phyloP scores from a whole-genome alignment of 1,140 invertebrate species.

The Tetramorium alpestre region DNA sequence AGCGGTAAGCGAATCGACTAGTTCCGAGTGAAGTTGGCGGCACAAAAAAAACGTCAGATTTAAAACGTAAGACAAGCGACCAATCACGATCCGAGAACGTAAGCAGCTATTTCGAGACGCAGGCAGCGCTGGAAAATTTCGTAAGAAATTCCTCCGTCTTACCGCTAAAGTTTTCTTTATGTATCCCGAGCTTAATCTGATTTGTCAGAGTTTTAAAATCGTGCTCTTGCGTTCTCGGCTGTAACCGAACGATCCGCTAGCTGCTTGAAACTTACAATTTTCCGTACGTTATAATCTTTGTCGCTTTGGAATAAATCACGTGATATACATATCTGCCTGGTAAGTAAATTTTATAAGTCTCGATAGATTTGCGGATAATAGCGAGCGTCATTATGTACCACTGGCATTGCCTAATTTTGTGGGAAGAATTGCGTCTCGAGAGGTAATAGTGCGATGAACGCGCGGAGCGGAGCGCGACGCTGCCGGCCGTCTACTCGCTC shows the following conservation, averaged over 20 bases:
- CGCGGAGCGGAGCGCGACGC: not conserved
- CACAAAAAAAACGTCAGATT: no score
- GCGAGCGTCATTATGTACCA: not conserved
- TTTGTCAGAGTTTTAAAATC: not conserved
- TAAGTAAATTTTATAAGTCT: not conserved
- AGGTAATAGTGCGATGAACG: not conserved
- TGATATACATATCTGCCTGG: not conserved
- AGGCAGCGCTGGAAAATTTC: no score
- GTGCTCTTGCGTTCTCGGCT: not conserved
- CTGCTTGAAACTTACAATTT: no score
- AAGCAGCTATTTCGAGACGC: no score
- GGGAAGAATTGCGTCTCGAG: not conserved
- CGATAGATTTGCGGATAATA: not conserved
- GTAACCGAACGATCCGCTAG: no score
- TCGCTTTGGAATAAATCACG: not conserved
- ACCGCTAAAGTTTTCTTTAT: no score
- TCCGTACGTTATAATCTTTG: not conserved
- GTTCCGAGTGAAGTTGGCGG: no score
- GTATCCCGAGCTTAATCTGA: not conserved
- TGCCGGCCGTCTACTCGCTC: not conserved
- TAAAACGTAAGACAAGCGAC: no score
- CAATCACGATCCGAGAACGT: no score
- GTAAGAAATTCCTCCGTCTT: no score
- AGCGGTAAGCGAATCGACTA: not conserved
- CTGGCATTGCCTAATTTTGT: not conserved